phyloP scores from a whole-genome alignment of 2,797 vertebrate species.

The Capromys pilorides region DNA sequence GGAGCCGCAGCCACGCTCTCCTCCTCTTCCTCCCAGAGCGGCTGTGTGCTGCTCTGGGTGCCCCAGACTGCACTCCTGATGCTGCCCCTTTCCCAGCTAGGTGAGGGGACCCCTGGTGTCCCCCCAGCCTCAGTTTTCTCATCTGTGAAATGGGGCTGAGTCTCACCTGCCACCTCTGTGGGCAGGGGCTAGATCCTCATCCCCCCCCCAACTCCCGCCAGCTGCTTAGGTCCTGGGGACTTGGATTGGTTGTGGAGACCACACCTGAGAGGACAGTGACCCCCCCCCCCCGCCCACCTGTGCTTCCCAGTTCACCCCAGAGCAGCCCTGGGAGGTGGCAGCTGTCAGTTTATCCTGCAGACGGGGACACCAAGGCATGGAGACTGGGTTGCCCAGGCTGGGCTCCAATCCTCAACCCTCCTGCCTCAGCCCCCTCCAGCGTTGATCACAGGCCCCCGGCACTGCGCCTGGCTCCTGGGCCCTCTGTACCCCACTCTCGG shows the following conservation, averaged over 20 bases:
- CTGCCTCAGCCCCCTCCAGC: not conserved
- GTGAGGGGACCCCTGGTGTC: not conserved
- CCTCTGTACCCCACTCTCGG: rapidly evolving
- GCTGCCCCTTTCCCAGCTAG: rapidly evolving
- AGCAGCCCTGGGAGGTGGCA: not conserved
- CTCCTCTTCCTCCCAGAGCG: not conserved
- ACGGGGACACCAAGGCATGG: not conserved
- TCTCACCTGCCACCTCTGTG: not conserved
- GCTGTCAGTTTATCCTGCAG: not conserved
- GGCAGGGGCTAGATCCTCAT: not conserved
- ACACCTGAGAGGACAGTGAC: not conserved
- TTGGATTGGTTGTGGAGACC: not conserved
- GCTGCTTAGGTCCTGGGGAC: not conserved
- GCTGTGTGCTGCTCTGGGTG: not conserved
- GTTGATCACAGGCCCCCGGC: not conserved
- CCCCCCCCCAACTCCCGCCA: not conserved
- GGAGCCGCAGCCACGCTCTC: rapidly evolving
- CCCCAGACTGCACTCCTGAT: not conserved
- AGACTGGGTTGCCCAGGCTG: not conserved
- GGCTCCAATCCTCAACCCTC: not conserved
- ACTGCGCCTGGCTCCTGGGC: no score
- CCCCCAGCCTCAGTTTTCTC: not conserved
- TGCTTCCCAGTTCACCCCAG: not conserved
- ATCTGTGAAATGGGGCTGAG: not conserved
- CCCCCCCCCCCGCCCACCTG: not conserved